Conservation (phyloP, 2,888 invertebrate genomes). For the Euphydryas editha region DNA sequence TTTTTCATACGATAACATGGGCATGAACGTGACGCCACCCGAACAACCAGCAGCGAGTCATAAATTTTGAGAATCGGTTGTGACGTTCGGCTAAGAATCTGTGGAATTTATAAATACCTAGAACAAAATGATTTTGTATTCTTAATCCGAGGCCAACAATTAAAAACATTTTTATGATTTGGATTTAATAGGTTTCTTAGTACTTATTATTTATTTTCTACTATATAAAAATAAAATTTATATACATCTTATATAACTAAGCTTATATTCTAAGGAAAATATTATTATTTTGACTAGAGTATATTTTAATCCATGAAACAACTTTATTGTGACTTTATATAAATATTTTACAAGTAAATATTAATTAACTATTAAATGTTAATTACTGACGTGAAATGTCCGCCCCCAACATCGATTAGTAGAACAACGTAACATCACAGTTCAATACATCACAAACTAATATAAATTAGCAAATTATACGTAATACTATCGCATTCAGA, state of each 20-base stretch:
- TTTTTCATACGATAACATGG: constrained; percentile 91
- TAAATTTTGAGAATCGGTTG: constrained; percentile 63
- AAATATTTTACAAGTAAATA: too few species aligned
- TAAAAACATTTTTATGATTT: background rate
- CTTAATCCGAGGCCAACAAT: background rate
- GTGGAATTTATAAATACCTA: constrained; percentile 48
- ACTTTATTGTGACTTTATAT: background rate
- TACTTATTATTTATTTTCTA: too few species aligned
- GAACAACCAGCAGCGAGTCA: constrained; percentile 66
- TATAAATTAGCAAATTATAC: constrained; percentile 23
- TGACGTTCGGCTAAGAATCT: constrained; percentile 53
- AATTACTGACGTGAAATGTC: background rate
- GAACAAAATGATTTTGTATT: background rate
- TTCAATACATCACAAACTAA: constrained; percentile 31
- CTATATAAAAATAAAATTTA: too few species aligned
- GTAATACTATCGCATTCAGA: constrained; percentile 3
- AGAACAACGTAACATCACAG: constrained; percentile 28
- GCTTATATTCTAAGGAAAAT: too few species aligned
- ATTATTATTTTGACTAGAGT: too few species aligned
- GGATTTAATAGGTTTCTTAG: too few species aligned
- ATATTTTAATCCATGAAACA: background rate
- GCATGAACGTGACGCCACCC: constrained; percentile 87
- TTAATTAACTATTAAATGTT: background rate
- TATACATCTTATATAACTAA: too few species aligned
- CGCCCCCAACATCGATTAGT: constrained; percentile 15